Percentiles rank a stretch among this genome's conserved stretches.
Evolutionary conservation across 2,888 invertebrate species (phyloP).

Genomic region (Dynastes grantii): DNA sequence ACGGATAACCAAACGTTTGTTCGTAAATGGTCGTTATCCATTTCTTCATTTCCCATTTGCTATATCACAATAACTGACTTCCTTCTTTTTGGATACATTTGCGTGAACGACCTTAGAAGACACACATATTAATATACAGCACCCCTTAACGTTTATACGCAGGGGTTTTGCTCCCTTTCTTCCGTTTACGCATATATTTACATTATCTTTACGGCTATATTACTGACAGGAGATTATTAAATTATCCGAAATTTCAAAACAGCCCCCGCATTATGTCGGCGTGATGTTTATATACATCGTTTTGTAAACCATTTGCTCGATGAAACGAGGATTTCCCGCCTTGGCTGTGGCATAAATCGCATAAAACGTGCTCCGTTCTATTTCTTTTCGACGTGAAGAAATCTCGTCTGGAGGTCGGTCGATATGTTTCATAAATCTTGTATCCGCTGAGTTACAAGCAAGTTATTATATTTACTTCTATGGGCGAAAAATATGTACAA

Average conservation of each 20-base stretch:
- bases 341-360: background rate
- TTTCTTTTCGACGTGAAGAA: background rate
- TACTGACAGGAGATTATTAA: background rate
- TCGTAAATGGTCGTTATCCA: no score
- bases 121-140: no score
- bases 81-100: no score
- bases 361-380: background rate
- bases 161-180: background rate
- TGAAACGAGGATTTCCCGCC: conserved; percentile 6
- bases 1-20: no score
- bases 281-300: background rate
- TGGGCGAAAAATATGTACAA: no score
- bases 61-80: no score
- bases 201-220: background rate
- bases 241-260: background rate
- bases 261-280: background rate
- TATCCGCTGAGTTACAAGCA: no score
- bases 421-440: no score
- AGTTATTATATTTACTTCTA: no score
- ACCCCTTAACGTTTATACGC: no score
- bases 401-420: background rate
- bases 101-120: no score
- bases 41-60: no score
- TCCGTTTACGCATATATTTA: background rate
- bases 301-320: conserved; percentile 4